These are phyloP conservation scores for Melinaea marsaeus DNA, from an alignment of 2,888 invertebrate species.

Conservation along the genomic window DNA sequence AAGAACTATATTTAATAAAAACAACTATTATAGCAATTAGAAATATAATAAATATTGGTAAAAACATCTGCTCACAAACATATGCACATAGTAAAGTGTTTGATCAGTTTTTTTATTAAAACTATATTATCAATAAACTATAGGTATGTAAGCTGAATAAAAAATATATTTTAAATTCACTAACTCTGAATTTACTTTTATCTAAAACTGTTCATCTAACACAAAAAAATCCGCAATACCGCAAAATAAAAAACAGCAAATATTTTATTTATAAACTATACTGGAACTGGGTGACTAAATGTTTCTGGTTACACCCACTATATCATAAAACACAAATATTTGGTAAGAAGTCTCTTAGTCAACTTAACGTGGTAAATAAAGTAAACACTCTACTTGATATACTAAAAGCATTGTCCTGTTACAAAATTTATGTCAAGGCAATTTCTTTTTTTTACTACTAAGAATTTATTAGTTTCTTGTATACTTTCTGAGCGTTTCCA, in stretches of 20 bases:
- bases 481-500: slow-evolving; percentile 9
- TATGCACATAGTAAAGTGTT: too few relatives aligned
- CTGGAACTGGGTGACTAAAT: not conserved
- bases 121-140: too few relatives aligned
- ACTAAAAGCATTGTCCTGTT: slow-evolving; percentile 15
- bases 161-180: too few relatives aligned
- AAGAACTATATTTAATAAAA: too few relatives aligned
- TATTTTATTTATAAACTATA: not conserved
- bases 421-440: slow-evolving; percentile 15
- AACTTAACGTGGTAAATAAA: slow-evolving; percentile 2
- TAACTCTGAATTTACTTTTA: too few relatives aligned
- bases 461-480: slow-evolving; percentile 11
- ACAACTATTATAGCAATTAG: too few relatives aligned
- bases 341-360: not conserved
- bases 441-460: slow-evolving; percentile 6
- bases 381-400: slow-evolving; percentile 3
- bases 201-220: not conserved
- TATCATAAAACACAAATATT: too few relatives aligned
- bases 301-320: too few relatives aligned
- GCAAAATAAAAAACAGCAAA: not conserved
- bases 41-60: too few relatives aligned
- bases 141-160: too few relatives aligned
- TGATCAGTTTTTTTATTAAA: too few relatives aligned
- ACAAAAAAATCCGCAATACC: not conserved
- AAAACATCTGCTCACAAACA: too few relatives aligned